A percentile compares a stretch with the other conserved stretches of the same genome.
Conservation (phyloP, 64 coral and sea anemone genomes). For the Dendrophyllia cribrosa region DNA sequence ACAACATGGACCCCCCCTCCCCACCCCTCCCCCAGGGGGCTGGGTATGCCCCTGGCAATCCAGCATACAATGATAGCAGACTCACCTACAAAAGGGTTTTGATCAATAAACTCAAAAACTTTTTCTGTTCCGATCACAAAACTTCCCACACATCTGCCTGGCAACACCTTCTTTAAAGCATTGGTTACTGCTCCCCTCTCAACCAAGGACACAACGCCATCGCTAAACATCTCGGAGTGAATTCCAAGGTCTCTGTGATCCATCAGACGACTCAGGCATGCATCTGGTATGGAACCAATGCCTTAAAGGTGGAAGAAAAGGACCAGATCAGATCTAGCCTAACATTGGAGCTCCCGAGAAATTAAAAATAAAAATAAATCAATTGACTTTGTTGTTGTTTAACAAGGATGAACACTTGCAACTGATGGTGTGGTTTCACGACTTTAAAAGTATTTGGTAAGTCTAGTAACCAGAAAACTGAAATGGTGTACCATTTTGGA, state of each 20-base stretch:
- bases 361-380: too few relatives aligned
- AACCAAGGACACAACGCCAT: constrained; percentile 89
- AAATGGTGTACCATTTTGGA: too few relatives aligned
- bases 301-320: constrained; percentile 55
- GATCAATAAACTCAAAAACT: constrained; percentile 94
- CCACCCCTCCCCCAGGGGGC: too few relatives aligned
- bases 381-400: too few relatives aligned
- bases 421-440: too few relatives aligned
- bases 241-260: constrained; percentile 96
- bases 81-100: constrained; percentile 97
- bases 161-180: constrained; percentile 82
- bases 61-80: too few relatives aligned
- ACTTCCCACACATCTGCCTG: constrained; percentile 89
- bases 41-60: too few relatives aligned
- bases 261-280: constrained; percentile 71
- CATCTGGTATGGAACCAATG: constrained; percentile 95
- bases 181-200: constrained; percentile 88
- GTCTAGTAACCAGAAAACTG: too few relatives aligned
- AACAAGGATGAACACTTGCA: too few relatives aligned
- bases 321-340: not conserved
- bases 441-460: too few relatives aligned
- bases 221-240: constrained; percentile 99
- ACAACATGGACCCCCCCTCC: too few relatives aligned
- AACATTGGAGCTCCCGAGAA: too few relatives aligned
- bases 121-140: constrained; percentile 94